phyloP scores from a whole-genome alignment of 2,888 invertebrate species.

The Caenorhabditis uteleia region DNA sequence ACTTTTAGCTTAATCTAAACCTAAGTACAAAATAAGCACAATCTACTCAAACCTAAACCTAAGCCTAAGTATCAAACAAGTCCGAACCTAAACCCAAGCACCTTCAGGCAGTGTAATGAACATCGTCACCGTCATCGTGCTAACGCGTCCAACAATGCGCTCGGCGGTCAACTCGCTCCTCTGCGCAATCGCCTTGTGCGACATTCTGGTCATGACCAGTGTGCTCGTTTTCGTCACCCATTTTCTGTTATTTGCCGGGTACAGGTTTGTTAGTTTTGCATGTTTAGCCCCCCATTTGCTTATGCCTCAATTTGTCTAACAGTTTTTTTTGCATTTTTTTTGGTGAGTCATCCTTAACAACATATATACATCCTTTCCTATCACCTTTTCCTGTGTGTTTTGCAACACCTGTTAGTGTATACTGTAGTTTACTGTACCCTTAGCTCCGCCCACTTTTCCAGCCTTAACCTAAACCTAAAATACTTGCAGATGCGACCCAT shows the following conservation, averaged over 20 bases:
- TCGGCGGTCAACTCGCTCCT: constrained; percentile 60
- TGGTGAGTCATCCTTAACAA: background rate
- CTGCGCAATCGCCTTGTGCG: constrained; percentile 67
- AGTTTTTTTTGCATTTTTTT: constrained; percentile 1
- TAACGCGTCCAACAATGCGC: constrained; percentile 64
- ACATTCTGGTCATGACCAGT: constrained; percentile 64
- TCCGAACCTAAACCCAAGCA: background rate
- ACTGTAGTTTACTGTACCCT: background rate
- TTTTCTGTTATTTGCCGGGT: constrained; percentile 58
- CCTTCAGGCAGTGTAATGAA: constrained; percentile 63
- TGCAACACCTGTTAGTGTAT: background rate
- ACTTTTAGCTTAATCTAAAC: no score
- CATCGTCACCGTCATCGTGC: constrained; percentile 62
- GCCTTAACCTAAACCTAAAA: no score
- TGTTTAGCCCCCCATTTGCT: constrained; percentile 10
- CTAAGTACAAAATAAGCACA: no score
- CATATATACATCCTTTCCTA: background rate
- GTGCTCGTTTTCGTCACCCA: constrained; percentile 64
- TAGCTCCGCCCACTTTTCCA: constrained; percentile 1
- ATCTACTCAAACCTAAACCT: no score
- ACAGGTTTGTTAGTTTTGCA: constrained; percentile 47
- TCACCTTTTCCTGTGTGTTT: background rate
- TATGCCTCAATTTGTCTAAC: no score
- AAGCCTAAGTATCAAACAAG: no score
- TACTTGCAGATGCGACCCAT: constrained; percentile 60